Conservation (phyloP, 2,113 vertebrate genomes). For the Lophius piscatorius region DNA sequence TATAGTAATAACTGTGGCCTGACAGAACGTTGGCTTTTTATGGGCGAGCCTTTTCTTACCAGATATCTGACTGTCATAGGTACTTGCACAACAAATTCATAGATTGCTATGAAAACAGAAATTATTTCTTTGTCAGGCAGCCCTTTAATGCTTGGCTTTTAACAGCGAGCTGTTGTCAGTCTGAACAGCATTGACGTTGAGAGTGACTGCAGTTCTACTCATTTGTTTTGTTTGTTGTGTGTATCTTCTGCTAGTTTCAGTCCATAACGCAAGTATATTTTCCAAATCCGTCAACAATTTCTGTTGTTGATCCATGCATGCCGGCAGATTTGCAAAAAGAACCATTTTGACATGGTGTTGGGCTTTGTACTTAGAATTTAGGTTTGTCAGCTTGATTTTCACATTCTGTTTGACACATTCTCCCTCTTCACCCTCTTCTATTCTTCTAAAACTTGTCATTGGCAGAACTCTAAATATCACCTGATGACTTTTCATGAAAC, state of each 20-base stretch:
- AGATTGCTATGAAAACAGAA: conserved; percentile 73
- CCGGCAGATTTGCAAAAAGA: conserved; percentile 39
- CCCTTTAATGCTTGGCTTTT: conserved; percentile 58
- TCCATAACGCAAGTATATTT: conserved; percentile 23
- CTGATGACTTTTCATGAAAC: too few relatives aligned
- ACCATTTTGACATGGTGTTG: conserved; percentile 54
- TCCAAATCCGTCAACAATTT: conserved; percentile 43
- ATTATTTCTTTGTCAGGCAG: conserved; percentile 70
- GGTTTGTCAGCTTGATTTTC: conserved; percentile 50
- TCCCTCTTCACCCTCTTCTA: conserved; percentile 30
- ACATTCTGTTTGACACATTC: conserved; percentile 49
- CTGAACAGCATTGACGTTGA: too few relatives aligned
- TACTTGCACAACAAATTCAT: conserved; percentile 66
- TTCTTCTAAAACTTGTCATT: conserved; percentile 35
- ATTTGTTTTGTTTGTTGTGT: conserved; percentile 43
- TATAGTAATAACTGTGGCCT: conserved; percentile 79
- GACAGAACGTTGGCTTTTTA: conserved; percentile 65
- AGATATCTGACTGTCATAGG: conserved; percentile 67
- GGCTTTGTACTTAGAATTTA: conserved; percentile 55
- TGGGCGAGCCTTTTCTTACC: conserved; percentile 68
- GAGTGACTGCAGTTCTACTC: too few relatives aligned
- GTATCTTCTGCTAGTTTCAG: conserved; percentile 26
- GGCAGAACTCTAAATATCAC: too few relatives aligned
- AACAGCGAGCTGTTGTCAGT: too few relatives aligned
- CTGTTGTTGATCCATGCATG: conserved; percentile 44